Percentiles rank a stretch among this genome's conserved stretches.
These are phyloP conservation scores for Alces alces DNA, from an alignment of 2,113 vertebrate genomes.

Conservation along the genomic window DNA sequence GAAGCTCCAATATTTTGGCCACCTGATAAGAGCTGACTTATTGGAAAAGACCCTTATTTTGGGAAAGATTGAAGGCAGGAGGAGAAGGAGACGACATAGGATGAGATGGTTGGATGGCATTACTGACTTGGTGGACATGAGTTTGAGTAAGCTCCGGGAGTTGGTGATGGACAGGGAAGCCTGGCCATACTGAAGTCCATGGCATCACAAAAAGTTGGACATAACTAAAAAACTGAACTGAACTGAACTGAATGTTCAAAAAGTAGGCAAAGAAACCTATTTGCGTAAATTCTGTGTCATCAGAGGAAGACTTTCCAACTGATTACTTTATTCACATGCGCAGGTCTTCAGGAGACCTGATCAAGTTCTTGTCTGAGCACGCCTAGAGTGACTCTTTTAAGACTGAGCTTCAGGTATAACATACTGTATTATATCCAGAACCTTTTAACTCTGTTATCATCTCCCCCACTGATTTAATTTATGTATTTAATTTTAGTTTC, in stretches of 20 bases:
- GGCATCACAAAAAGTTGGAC: background rate
- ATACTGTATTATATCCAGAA: slow-evolving; percentile 36
- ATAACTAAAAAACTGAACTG: background rate
- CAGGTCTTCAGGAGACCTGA: slow-evolving; percentile 11
- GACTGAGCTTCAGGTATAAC: slow-evolving; percentile 51
- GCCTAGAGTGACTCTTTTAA: slow-evolving; percentile 51
- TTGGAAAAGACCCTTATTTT: background rate
- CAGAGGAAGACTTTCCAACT: background rate
- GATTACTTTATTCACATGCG: background rate
- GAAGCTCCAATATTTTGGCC: background rate
- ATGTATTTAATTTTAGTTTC: slow-evolving; percentile 83
- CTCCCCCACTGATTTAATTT: slow-evolving; percentile 81
- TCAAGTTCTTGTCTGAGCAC: slow-evolving; percentile 57
- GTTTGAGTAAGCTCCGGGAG: background rate
- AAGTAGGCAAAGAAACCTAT: slow-evolving; percentile 29
- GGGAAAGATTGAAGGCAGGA: background rate
- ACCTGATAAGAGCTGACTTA: background rate
- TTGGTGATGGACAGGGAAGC: background rate
- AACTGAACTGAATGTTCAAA: background rate
- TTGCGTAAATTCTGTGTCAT: slow-evolving; percentile 57
- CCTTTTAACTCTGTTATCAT: slow-evolving; percentile 73
- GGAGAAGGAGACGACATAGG: background rate
- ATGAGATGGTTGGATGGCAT: background rate
- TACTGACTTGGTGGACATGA: background rate
- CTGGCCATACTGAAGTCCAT: fast-evolving